Evolutionary conservation across 2,888 invertebrate genomes (phyloP), one percentile per base, ranked within the genome.

Genomic region (Ceramica pisi): DNA sequence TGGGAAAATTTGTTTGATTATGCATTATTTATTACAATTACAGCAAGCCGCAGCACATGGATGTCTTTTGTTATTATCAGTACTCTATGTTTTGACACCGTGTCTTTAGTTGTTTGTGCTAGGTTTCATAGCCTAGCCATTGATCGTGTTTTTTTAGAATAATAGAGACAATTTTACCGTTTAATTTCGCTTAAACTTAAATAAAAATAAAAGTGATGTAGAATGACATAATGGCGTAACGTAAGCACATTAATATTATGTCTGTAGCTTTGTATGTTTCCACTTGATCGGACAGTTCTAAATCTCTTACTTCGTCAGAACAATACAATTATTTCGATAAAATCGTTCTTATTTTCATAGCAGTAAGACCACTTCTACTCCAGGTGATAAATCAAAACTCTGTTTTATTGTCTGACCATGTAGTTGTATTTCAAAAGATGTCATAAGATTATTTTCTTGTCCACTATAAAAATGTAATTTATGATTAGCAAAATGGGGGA

Each of bases 401-500:
- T 57, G 41, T 70, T 66, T 76, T 72, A 82, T 74, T 67, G 73
- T 72, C 72, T 61, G 70, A 59, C 44, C 65, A 63, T 72, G 81
- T 75, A 73, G 75, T 79, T 69, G 70, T 82, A 82, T 73, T 75
- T 85, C 65, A 79, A 75, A 77, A 72, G 59, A 69, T 80, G 77
- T 76, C 72, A 67, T 75, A 75, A 75, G 73, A 74, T 67, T 80
- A 82, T 86, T 86, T 83, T 80, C 71, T 67, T 75, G 78, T 83
- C 73, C 61, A 63, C 81, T 78, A 76, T 84, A 83, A 85, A 88
- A 67, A 67, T 77, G 62, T 82, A 81, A 86, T 87, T 86, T 87
- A 87, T 84, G 71, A 74, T 83, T 68, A 67, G 67, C 72, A 80
- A 80, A 78, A 80, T 76, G 69, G 86, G 78, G 81, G 81, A 75